phyloP scores from a whole-genome alignment of 1,140 invertebrate genomes.

The Sitobion miscanthi region DNA sequence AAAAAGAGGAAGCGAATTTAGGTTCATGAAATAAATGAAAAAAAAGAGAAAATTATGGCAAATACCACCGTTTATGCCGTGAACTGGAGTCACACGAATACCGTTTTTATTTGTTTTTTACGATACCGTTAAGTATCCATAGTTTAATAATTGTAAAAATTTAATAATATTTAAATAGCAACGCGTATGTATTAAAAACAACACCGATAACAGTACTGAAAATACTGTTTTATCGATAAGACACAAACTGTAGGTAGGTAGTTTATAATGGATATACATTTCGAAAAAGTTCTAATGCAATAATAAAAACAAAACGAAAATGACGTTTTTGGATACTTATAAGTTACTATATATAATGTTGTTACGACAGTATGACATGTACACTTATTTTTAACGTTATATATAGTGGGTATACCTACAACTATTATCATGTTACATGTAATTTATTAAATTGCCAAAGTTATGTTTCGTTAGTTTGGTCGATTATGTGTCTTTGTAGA shows the following conservation, averaged over 20 bases:
- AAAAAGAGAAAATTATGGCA: not conserved
- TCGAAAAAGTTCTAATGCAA: not conserved
- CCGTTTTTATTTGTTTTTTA: not conserved
- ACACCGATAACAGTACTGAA: not conserved
- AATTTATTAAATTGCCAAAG: not conserved
- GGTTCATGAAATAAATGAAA: conserved; percentile 13
- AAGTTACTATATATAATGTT: not conserved
- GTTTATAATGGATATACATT: not conserved
- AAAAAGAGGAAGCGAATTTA: conserved; percentile 10
- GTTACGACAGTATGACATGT: not conserved
- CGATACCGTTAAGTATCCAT: too few relatives aligned
- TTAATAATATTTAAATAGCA: too few relatives aligned
- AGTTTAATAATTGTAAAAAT: too few relatives aligned
- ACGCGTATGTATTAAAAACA: too few relatives aligned
- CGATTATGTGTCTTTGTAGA: not conserved
- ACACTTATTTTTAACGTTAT: not conserved
- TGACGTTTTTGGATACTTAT: not conserved
- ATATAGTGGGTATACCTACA: not conserved
- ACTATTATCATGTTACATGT: not conserved
- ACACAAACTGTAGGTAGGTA: not conserved
- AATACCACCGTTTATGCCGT: not conserved
- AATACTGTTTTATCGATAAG: not conserved
- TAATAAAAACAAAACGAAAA: not conserved
- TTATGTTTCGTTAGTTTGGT: not conserved
- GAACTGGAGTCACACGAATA: not conserved